A percentile compares a stretch with the other conserved stretches of the same genome.
Conservation (phyloP, 2,797 vertebrate genomes). For the Scolopax rusticola region DNA sequence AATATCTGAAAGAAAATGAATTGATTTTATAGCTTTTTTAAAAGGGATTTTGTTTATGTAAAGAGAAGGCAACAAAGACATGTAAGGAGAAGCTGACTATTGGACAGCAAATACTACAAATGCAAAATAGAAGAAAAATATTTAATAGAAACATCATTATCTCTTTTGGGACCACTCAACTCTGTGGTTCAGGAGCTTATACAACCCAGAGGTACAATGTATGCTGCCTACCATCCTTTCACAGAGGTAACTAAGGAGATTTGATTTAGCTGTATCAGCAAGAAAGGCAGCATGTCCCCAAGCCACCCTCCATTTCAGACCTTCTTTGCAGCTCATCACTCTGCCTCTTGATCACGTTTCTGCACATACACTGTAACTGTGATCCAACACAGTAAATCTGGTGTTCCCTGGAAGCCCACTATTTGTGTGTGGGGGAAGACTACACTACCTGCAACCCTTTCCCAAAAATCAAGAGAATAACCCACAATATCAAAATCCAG, state of each 20-base stretch:
- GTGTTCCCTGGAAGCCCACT: not conserved
- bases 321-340: not conserved
- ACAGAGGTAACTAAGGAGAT: not conserved
- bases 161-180: not conserved
- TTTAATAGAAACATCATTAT: not conserved
- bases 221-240: not conserved
- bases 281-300: not conserved
- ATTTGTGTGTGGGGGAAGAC: not conserved
- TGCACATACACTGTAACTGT: not conserved
- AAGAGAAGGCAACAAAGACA: slow-evolving; percentile 7
- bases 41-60: slow-evolving; percentile 15
- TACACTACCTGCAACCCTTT: not conserved
- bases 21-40: not conserved
- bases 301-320: not conserved
- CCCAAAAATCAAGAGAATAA: not conserved
- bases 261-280: not conserved
- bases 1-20: slow-evolving; percentile 37
- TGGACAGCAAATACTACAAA: not conserved
- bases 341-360: not conserved
- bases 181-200: not conserved
- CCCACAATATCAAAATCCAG: not conserved
- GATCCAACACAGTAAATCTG: not conserved
- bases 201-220: not conserved
- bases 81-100: not conserved
- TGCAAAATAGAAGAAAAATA: not conserved